Conservation (phyloP, 53 echinoderm and acorn worm species). For the Patiria pectinifera region DNA sequence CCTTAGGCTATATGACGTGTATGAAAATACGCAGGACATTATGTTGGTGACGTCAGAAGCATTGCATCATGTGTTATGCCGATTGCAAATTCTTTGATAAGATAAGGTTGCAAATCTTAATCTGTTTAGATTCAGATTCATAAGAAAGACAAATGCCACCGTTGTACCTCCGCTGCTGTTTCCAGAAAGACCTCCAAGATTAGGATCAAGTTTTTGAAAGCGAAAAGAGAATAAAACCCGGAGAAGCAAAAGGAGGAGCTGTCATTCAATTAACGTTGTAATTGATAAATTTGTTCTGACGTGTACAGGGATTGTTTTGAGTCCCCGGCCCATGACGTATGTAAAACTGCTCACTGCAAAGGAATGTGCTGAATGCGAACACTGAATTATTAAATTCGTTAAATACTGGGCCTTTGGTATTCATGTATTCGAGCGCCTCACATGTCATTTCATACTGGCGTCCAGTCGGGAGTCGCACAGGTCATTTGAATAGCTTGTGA, state of each 20-base stretch:
- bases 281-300: neutral
- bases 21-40: too few relatives aligned
- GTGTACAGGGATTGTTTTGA: neutral
- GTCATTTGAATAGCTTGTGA: too few relatives aligned
- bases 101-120: neutral
- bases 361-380: neutral
- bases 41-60: neutral
- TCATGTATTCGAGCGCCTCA: too few relatives aligned
- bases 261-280: neutral
- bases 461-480: too few relatives aligned
- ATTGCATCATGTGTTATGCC: neutral
- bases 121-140: neutral
- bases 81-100: neutral
- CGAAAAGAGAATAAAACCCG: neutral
- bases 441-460: too few relatives aligned
- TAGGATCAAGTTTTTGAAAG: neutral
- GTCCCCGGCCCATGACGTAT: neutral
- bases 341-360: neutral
- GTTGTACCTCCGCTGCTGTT: neutral
- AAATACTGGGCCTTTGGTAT: too few relatives aligned
- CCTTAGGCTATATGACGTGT: too few relatives aligned
- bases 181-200: neutral
- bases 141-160: neutral
- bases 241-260: neutral
- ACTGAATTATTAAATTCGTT: too few relatives aligned